Base-by-base conservation (phyloP, 2,113 vertebrate species). In the Cavia porcellus region DNA sequence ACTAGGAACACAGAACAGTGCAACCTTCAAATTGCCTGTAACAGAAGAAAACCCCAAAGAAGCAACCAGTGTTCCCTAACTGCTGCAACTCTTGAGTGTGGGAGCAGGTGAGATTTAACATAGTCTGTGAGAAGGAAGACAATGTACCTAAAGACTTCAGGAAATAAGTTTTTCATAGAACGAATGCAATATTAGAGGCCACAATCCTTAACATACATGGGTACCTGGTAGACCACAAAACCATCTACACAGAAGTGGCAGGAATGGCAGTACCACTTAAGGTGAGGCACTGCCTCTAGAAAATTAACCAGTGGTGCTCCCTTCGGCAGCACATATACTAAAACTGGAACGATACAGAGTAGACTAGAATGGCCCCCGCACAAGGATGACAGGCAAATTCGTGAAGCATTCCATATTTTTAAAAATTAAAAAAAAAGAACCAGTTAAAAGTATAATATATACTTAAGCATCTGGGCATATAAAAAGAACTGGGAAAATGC, bases 161-260 rank as follows among this genome's bases (percentile, higher is more conserved):
- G 84, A 19, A 79, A 88, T n/a, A 91, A 32, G 15, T 13, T 52
- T 57, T 32, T 14, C 8, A 10, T 55, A 82, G 72, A 86, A 84
- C 79, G 66, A 94, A 55, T 77, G 17, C 15, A 85, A 82, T 10
- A 57, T 61, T 66, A 86, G 96, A 94, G 50, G 55, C 25, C 42
- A 82, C n/a, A n/a, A 62, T 50, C 74, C 62, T 74, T 52, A 91
- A 62, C 47, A 87, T 0, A 68, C 12, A 7, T 70, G 42, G 28
- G 24, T 30, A 75, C 22, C n/a, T 77, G 45, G 61, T 30, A 90
- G 45, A 38, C 42, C 61, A 75, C 9, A 64, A 24, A 14, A 79
- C 1, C 19, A 79, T 70, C 2, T 72, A 47, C 38, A 84, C 8
- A 68, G 13, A 96, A 82, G 52, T 92, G 47, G 5, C 22, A 66